Conservation (phyloP, 2,113 vertebrate genomes). For the Dicrurus megarhynchus region DNA sequence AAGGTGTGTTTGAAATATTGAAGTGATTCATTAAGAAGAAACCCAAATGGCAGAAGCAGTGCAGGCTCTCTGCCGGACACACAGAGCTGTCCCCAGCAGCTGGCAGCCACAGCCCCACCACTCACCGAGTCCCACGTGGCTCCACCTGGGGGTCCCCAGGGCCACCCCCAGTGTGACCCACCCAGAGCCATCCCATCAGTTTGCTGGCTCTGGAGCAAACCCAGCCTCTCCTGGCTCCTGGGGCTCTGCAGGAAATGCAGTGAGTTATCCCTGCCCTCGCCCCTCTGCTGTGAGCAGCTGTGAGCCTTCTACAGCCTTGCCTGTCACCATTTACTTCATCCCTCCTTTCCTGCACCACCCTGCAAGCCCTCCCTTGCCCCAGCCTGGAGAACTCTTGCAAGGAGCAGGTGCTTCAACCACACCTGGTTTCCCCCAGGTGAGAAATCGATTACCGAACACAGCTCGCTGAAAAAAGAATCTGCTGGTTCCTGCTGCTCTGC, state of each 20-base stretch:
- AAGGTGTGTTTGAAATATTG: not conserved
- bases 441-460: fast-evolving
- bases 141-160: fast-evolving
- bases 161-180: not conserved
- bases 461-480: not conserved
- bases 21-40: not conserved
- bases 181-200: fast-evolving
- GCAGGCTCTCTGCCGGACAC: not conserved
- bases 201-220: not conserved
- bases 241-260: not conserved
- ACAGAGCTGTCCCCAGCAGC: not conserved
- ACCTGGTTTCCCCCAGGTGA: not conserved
- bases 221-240: not conserved
- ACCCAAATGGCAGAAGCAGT: not conserved
- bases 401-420: not conserved
- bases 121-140: fast-evolving
- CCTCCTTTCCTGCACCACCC: not conserved
- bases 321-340: not conserved
- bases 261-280: fast-evolving
- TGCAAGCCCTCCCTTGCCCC: not conserved
- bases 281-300: not conserved
- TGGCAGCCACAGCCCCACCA: fast-evolving
- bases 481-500: not conserved
- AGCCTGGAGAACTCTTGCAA: not conserved
- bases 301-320: not conserved